Evolutionary conservation across 2,888 invertebrate species (phyloP).

Genomic region (Leucozona laternaria): DNA sequence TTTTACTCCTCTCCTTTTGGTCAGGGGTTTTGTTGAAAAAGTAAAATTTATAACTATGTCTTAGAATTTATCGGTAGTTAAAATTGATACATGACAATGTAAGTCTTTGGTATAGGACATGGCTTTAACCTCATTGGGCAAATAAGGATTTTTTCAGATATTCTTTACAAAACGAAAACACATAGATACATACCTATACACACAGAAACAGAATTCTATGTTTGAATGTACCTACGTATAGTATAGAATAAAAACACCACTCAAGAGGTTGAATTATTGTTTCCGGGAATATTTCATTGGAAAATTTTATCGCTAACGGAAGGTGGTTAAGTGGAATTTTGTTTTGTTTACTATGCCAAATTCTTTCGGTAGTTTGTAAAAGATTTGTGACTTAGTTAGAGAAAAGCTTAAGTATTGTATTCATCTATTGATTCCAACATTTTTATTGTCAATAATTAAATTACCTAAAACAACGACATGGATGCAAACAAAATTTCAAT

Average conservation of each 20-base stretch:
- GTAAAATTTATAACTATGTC: slow-evolving; percentile 48
- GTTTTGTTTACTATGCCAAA: neutral
- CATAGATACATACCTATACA: no score
- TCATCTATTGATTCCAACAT: neutral
- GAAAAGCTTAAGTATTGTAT: neutral
- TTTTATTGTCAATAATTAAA: neutral
- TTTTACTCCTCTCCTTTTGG: slow-evolving; percentile 5
- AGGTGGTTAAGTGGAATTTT: neutral
- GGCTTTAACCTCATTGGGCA: neutral
- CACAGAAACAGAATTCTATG: neutral
- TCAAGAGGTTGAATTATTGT: slow-evolving; percentile 29
- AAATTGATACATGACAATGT: slow-evolving; percentile 62
- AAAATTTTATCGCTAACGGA: neutral
- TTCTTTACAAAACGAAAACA: neutral
- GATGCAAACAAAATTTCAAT: neutral
- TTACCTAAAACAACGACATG: neutral
- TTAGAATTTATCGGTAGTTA: slow-evolving; percentile 62
- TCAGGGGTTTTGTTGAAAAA: neutral
- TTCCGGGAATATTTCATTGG: slow-evolving; percentile 21
- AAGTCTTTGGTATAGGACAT: neutral
- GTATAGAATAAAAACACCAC: neutral
- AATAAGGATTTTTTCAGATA: neutral
- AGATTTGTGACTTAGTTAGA: neutral
- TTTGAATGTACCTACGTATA: neutral
- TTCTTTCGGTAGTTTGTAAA: neutral